Conservation (phyloP, 1,140 invertebrate genomes). For the Geopemphigus sp. region DNA sequence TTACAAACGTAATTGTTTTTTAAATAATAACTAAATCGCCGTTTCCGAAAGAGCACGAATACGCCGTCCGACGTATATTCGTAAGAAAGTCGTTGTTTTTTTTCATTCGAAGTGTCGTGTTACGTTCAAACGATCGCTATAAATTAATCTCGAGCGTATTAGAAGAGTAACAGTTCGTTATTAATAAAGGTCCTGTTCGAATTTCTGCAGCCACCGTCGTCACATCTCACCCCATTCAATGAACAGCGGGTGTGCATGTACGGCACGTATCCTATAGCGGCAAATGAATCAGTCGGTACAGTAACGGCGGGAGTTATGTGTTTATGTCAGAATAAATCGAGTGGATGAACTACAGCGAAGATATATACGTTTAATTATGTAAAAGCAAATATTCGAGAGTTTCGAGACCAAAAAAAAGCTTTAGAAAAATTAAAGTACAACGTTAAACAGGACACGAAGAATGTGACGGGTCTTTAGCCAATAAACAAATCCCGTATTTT, state of each 20-base stretch:
- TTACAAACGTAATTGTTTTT: too few relatives aligned
- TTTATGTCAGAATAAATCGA: background rate
- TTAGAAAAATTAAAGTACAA: background rate
- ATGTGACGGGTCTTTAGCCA: background rate
- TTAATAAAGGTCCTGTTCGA: constrained; percentile 17
- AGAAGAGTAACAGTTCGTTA: background rate
- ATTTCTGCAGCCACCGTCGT: background rate
- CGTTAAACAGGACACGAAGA: background rate
- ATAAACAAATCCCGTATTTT: constrained; percentile 22
- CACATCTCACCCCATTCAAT: background rate
- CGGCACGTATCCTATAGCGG: background rate
- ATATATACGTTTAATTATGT: background rate
- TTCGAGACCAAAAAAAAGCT: background rate
- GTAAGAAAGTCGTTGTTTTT: background rate
- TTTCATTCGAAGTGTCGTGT: constrained; percentile 4
- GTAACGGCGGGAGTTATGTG: background rate
- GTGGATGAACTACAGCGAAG: too few relatives aligned
- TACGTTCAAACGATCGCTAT: background rate
- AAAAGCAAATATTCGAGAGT: background rate
- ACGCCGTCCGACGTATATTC: background rate
- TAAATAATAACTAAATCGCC: too few relatives aligned
- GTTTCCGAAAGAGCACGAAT: background rate
- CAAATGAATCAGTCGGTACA: background rate
- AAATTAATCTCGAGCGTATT: constrained; percentile 10
- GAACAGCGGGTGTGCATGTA: too few relatives aligned